Percentiles rank a stretch among this genome's conserved stretches.
Evolutionary conservation across 1,140 invertebrate genomes (phyloP).

Genomic region (Bombus consobrinus): DNA sequence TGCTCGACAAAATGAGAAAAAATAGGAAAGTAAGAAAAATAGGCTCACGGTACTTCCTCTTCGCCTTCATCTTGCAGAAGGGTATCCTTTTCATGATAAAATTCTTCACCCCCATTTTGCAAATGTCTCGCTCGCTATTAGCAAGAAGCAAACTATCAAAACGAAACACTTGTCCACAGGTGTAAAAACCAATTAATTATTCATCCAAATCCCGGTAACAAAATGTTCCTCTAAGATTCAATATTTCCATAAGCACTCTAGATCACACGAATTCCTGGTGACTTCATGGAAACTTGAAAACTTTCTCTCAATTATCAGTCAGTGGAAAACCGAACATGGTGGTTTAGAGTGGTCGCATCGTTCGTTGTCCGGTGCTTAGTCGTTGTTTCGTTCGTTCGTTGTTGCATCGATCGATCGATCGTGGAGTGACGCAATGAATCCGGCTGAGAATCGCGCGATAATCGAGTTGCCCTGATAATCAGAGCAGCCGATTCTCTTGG

Average conservation of each 20-base stretch:
- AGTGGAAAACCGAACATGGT: neutral
- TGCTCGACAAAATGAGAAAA: too few species aligned
- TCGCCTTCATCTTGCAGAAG: slow-evolving; percentile 75
- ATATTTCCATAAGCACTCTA: too few species aligned
- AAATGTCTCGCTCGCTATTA: neutral
- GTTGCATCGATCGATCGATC: slow-evolving; percentile 20
- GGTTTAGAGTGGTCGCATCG: neutral
- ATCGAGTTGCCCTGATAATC: neutral
- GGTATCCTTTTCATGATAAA: slow-evolving; percentile 78
- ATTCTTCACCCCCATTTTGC: slow-evolving; percentile 77
- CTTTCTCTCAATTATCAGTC: neutral
- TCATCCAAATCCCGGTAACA: neutral
- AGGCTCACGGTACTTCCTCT: slow-evolving; percentile 75
- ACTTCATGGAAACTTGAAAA: too few species aligned
- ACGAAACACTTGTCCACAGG: neutral
- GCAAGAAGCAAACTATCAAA: neutral
- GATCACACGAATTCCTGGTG: neutral
- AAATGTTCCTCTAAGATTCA: neutral
- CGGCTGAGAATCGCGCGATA: neutral
- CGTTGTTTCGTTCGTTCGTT: slow-evolving; percentile 10
- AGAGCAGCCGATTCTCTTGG: neutral
- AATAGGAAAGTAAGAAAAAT: neutral
- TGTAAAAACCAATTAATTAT: neutral
- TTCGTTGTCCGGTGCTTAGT: neutral
- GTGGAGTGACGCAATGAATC: neutral